phyloP scores from a whole-genome alignment of 2,797 vertebrate genomes.

The Megaceryle alcyon region DNA sequence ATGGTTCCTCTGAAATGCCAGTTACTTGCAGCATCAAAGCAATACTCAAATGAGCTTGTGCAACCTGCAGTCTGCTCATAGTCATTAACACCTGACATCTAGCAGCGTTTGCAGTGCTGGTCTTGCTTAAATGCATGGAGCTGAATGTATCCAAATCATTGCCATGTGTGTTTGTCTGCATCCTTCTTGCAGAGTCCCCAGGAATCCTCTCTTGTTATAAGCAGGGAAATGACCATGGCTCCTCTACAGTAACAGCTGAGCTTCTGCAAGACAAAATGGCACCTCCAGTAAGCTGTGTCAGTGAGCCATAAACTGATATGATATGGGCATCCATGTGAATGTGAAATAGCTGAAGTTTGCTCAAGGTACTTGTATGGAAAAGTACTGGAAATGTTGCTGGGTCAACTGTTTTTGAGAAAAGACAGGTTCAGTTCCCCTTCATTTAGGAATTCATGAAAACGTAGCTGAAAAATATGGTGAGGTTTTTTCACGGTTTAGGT shows the following conservation, averaged over 20 bases:
- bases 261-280: not conserved
- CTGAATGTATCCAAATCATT: accelerated
- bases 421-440: not conserved
- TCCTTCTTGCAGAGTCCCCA: not conserved
- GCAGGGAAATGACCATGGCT: not conserved
- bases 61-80: not conserved
- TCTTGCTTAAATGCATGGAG: not conserved
- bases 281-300: not conserved
- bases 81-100: accelerated
- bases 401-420: not conserved
- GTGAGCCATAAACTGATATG: accelerated
- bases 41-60: not conserved
- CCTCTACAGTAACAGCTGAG: not conserved
- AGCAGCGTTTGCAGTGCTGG: not conserved
- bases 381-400: not conserved
- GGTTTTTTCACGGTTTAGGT: not conserved
- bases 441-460: not conserved
- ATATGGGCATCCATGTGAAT: accelerated
- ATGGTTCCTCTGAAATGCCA: not conserved
- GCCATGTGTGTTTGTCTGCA: not conserved
- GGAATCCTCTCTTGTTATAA: accelerated
- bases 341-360: not conserved
- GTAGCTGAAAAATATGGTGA: not conserved
- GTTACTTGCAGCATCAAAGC: not conserved
- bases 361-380: not conserved